Evolutionary conservation across 2,797 vertebrate genomes (phyloP).

Genomic region (Ctenopoma multispine): DNA sequence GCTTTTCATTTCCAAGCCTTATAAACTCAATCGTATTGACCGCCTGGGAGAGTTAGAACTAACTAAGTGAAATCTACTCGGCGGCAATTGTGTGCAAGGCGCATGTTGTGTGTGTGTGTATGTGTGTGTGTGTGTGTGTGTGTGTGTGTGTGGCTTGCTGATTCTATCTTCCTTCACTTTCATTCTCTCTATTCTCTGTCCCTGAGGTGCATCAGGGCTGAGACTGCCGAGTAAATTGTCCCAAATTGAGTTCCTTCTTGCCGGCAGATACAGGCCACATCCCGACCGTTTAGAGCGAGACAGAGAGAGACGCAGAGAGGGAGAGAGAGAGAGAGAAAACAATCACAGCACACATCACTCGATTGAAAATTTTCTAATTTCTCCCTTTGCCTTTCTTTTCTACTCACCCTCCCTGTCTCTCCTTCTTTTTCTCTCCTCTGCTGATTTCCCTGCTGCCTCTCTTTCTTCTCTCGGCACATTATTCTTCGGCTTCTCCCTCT

Average conservation of each 20-base stretch:
- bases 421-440: constrained; percentile 53
- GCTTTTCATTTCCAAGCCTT: constrained; percentile 97
- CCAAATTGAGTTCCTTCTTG: constrained; percentile 99
- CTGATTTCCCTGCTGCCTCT: constrained; percentile 74
- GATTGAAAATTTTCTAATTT: constrained; percentile 87
- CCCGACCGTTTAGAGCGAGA: constrained; percentile 88
- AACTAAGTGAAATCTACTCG: constrained; percentile 98
- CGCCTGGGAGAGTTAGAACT: constrained; percentile 92
- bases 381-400: constrained; percentile 71
- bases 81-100: constrained; percentile 90
- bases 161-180: constrained; percentile 99
- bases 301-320: constrained; percentile 62
- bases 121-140: constrained; percentile 61
- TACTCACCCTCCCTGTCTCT: constrained; percentile 49
- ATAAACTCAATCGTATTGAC: constrained; percentile 97
- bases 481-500: constrained; percentile 66
- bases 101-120: constrained; percentile 46
- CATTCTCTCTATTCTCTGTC: constrained; percentile 97
- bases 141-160: constrained; percentile 83
- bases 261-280: constrained; percentile 93
- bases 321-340: constrained; percentile 82
- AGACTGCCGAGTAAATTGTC: constrained; percentile 98
- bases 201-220: constrained; percentile 92
- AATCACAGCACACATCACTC: constrained; percentile 90
- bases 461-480: constrained; percentile 70